phyloP scores from a whole-genome alignment of 2,113 vertebrate genomes.

The Macquaria australasica region DNA sequence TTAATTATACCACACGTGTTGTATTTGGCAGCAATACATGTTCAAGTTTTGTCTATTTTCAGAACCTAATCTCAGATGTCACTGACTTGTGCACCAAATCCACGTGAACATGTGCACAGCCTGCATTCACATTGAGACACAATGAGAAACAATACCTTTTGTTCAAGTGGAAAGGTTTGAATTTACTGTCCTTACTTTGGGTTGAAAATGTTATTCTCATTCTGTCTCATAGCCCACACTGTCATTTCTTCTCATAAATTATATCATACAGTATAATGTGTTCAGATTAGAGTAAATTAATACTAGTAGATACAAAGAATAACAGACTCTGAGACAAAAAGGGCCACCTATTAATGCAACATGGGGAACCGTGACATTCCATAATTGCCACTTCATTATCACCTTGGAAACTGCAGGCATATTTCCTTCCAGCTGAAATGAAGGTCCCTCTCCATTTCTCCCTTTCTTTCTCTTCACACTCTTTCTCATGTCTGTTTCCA shows the following conservation, averaged over 20 bases:
- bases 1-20: not conserved
- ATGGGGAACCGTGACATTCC: slow-evolving; percentile 6
- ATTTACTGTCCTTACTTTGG: not conserved
- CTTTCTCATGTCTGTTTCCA: slow-evolving; percentile 3
- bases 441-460: not conserved
- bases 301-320: not conserved
- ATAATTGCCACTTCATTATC: slow-evolving; percentile 39
- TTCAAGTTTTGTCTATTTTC: not conserved
- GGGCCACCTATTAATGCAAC: not conserved
- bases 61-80: not conserved
- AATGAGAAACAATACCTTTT: not conserved
- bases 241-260: not conserved
- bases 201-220: not conserved
- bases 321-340: not conserved
- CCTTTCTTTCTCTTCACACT: slow-evolving; percentile 5
- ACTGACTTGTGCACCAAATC: not conserved
- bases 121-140: not conserved
- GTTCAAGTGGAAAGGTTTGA: not conserved
- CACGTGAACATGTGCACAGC: not conserved
- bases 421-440: not conserved
- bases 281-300: not conserved
- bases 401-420: slow-evolving; percentile 37
- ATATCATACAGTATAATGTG: not conserved
- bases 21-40: not conserved
- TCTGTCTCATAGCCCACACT: not conserved